Conservation (phyloP, 2,888 invertebrate genomes). For the Eulithis testata region DNA sequence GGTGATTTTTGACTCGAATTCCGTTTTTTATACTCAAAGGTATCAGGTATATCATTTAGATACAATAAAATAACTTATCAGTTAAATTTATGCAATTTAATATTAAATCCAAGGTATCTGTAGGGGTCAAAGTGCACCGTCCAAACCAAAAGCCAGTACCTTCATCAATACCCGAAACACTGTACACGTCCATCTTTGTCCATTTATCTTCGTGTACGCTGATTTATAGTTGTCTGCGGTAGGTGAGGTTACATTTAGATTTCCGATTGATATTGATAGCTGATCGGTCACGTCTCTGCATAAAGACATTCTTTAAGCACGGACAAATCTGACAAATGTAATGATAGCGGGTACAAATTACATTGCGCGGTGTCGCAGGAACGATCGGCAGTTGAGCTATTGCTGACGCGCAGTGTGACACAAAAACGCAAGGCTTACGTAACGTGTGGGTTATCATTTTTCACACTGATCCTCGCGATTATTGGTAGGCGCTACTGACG, state of each 20-base stretch:
- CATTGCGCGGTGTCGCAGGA: too few species aligned
- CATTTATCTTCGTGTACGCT: conserved; percentile 45
- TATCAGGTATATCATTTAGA: too few species aligned
- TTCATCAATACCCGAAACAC: conserved; percentile 24
- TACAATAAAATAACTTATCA: too few species aligned
- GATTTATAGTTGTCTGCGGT: conserved; percentile 66
- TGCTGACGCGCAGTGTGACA: too few species aligned
- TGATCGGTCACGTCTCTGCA: conserved; percentile 74
- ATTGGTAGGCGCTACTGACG: conserved; percentile 73
- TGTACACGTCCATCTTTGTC: conserved; percentile 25
- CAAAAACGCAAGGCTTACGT: too few species aligned
- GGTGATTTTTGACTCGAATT: too few species aligned
- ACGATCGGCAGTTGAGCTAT: too few species aligned
- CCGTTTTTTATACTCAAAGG: neutral
- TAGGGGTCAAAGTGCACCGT: conserved; percentile 17
- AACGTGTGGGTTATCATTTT: too few species aligned
- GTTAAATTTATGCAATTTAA: too few species aligned
- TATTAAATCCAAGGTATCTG: too few species aligned
- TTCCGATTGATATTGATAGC: conserved; percentile 70
- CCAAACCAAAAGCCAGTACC: conserved; percentile 6
- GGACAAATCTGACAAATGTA: too few species aligned
- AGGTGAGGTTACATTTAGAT: conserved; percentile 71
- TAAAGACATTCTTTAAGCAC: conserved; percentile 52
- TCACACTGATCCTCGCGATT: conserved; percentile 50
- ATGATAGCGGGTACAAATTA: too few species aligned